Evolutionary conservation across 2,113 vertebrate species (phyloP), one percentile per base, ranked within the genome.

Genomic region (Rhynchomys soricoides): DNA sequence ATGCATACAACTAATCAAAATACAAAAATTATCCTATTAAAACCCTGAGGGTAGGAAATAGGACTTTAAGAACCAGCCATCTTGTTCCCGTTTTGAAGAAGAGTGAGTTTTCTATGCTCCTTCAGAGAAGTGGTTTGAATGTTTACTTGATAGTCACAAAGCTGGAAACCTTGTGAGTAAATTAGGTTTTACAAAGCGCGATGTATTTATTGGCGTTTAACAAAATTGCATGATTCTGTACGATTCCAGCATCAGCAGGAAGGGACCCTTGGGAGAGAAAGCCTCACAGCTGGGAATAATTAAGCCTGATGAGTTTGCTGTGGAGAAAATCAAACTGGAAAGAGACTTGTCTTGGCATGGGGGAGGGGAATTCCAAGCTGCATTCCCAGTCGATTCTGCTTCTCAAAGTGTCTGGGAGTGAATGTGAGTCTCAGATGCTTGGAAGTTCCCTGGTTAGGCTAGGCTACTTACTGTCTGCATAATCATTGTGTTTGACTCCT

Each of bases 201-300:
- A 89, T 68, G 64, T 88, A 94, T 96, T 97, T 95, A 96, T 68
- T 88, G 64, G 64, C 86, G 74, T 96, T 96, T 92, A 95, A 87
- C 91, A 93, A 77, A 97, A 96, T 90, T 96, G 70, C 74, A 73
- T n/a, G 75, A 90, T 92, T 95, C 70, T 93, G 37, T 91, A 40
- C 74, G 85, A 71, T 95, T 93, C 88, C 88, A 79, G 59, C 79
- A 87, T 70, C 92, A 95, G 88, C 87, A 95, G 95, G 95, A 90
- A 97, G 48, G 59, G 68, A 71, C 59, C 52, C 24, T 74, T 50
- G 93, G 95, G 96, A 89, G 93, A 64, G 83, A 87, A 97, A n/a
- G 66, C 85, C 86, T 96, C 93, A 95, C 97, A 97, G 95, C 93
- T 96, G 97, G 93, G 93, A 97, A 52, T 86, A 96, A 97, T 97